These are phyloP conservation scores for Fabriciana adippe DNA, from an alignment of 2,888 invertebrate species.

Conservation along the genomic window DNA sequence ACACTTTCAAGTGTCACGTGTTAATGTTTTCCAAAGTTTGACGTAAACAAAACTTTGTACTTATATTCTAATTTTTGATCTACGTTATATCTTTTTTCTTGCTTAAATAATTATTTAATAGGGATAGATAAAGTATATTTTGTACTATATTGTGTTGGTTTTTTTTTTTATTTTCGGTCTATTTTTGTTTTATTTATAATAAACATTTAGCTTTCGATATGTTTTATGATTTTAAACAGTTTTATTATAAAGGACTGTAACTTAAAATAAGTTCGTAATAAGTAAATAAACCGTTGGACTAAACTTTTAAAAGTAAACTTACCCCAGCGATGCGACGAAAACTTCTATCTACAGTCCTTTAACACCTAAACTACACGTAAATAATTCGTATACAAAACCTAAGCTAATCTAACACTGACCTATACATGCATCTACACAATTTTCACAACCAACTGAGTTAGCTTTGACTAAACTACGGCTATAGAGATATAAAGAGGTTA, in stretches of 20 bases:
- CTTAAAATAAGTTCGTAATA: background rate
- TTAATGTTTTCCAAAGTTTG: no score
- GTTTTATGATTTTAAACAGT: no score
- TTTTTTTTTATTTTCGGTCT: no score
- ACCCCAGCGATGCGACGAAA: conserved; percentile 29
- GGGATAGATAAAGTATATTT: no score
- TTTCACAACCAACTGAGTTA: conserved; percentile 63
- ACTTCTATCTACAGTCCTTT: conserved; percentile 36
- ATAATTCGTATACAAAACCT: conserved; percentile 32
- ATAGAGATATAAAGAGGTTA: conserved; percentile 20
- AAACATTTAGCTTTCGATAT: no score
- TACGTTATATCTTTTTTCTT: no score
- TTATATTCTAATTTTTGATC: no score
- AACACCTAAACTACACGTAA: conserved; percentile 39
- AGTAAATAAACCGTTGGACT: background rate
- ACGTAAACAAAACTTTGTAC: no score
- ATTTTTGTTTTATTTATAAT: no score
- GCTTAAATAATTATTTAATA: no score
- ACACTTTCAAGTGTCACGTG: no score
- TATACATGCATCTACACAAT: conserved; percentile 45
- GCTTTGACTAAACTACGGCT: conserved; percentile 43
- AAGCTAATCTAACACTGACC: conserved; percentile 33
- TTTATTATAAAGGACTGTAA: background rate
- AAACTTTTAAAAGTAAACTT: conserved; percentile 32
- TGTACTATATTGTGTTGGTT: no score